phyloP scores from a whole-genome alignment of 2,888 invertebrate species.

The Xiphydria camelus region DNA sequence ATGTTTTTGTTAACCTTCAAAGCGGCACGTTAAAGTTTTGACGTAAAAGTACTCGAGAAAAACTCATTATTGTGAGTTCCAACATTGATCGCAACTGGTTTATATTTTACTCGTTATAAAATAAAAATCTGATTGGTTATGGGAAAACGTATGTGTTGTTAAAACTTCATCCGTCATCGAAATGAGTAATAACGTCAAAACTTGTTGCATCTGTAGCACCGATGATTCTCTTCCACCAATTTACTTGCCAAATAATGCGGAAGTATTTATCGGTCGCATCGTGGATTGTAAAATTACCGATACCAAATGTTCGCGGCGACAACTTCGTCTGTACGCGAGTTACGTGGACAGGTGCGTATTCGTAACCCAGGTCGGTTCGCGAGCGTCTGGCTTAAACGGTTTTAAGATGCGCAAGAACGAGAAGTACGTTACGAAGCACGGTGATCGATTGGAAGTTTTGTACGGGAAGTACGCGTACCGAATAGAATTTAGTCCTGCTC shows the following conservation, averaged over 20 bases:
- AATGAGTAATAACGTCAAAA: no score
- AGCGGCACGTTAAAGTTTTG: no score
- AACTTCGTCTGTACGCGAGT: slow-evolving; percentile 63
- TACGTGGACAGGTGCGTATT: slow-evolving; percentile 53
- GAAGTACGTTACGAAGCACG: slow-evolving; percentile 67
- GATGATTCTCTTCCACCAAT: slow-evolving; percentile 62
- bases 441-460: slow-evolving; percentile 73
- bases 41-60: no score
- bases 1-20: no score
- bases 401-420: slow-evolving; percentile 67
- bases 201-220: slow-evolving; percentile 47
- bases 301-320: slow-evolving; percentile 73
- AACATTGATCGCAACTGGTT: no score
- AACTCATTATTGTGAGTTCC: no score
- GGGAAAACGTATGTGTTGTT: no score
- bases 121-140: no score
- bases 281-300: slow-evolving; percentile 73
- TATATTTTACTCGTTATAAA: no score
- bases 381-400: slow-evolving; percentile 67
- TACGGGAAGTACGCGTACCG: slow-evolving; percentile 67
- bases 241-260: slow-evolving; percentile 63
- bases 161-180: no score
- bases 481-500: slow-evolving; percentile 68
- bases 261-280: slow-evolving; percentile 71
- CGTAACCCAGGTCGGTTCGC: slow-evolving; percentile 59